Evolutionary conservation across 2,888 invertebrate species (phyloP).

Genomic region (Pammene fasciana): DNA sequence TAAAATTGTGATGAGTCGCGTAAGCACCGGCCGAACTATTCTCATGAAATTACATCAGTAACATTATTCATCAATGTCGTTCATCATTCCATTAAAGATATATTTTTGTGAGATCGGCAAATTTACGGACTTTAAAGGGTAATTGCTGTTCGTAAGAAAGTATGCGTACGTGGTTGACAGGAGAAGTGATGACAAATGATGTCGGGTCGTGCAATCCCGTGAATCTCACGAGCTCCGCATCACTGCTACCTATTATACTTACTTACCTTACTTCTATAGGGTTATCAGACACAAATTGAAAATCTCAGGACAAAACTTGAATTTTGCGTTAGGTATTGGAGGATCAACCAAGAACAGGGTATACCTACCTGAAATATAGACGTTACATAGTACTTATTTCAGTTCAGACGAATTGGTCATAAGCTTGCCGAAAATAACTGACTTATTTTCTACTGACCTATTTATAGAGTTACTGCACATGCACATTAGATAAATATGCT

Average conservation of each 20-base stretch:
- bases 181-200: conserved; percentile 79
- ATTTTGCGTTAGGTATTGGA: no score
- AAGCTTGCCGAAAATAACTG: background rate
- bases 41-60: conserved; percentile 41
- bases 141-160: conserved; percentile 77
- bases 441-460: background rate
- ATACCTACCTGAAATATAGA: no score
- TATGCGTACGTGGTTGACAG: conserved; percentile 71
- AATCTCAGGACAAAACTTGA: no score
- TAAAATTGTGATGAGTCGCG: conserved; percentile 2
- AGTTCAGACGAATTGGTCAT: background rate
- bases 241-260: background rate
- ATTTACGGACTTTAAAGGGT: conserved; percentile 72
- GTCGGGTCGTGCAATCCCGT: conserved; percentile 42
- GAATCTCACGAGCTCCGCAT: conserved; percentile 30
- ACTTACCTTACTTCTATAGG: no score
- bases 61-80: conserved; percentile 57
- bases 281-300: no score
- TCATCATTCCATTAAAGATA: conserved; percentile 60
- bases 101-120: conserved; percentile 67
- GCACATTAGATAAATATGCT: conserved; percentile 2
- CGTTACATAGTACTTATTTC: no score
- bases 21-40: conserved; percentile 30
- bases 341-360: no score
- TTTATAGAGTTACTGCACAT: conserved; percentile 3